Evolutionary conservation across 2,888 invertebrate genomes (phyloP).

Genomic region (Iselma pallidipennis): DNA sequence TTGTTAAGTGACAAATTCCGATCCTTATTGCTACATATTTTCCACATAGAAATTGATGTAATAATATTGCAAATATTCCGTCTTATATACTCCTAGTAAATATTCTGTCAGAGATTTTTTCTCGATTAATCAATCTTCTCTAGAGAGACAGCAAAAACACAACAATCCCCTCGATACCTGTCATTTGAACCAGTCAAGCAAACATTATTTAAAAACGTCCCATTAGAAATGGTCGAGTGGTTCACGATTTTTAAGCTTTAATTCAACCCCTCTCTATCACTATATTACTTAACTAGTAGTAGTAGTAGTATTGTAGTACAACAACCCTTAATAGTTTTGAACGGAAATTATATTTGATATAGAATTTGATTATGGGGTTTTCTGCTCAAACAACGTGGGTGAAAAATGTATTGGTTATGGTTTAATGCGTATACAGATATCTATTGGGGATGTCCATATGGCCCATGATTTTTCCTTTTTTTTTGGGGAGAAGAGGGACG

Average conservation of each 20-base stretch:
- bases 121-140: background rate
- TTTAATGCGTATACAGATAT: conserved; percentile 27
- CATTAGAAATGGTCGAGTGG: background rate
- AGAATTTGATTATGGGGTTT: conserved; percentile 19
- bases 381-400: conserved; percentile 20
- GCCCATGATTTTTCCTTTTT: background rate
- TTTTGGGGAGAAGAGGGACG: background rate
- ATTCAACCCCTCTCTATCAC: background rate
- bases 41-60: conserved; percentile 30
- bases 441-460: background rate
- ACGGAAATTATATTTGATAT: conserved; percentile 24
- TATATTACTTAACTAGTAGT: background rate
- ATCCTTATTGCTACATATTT: conserved; percentile 34
- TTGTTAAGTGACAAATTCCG: conserved; percentile 36
- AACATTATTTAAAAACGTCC: conserved; percentile 4
- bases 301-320: no score
- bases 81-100: background rate
- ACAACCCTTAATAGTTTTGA: conserved; percentile 1
- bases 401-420: conserved; percentile 36
- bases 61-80: background rate
- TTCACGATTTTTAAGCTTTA: background rate
- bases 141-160: background rate
- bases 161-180: background rate
- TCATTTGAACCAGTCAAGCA: background rate
- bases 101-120: background rate